phyloP scores from a whole-genome alignment of 2,113 vertebrate genomes.

The Microcebus tavaratra region DNA sequence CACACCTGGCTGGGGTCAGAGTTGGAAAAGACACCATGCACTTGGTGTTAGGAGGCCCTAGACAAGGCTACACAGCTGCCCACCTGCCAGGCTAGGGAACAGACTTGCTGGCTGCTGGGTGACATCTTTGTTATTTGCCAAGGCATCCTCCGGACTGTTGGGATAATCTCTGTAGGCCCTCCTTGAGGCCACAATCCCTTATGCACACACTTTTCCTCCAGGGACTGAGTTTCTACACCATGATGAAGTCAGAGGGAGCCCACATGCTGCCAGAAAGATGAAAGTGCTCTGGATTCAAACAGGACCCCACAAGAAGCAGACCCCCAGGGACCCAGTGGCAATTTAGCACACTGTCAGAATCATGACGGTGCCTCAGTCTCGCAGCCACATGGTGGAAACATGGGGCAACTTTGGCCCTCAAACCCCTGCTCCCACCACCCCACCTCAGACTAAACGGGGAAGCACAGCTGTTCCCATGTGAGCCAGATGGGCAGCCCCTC shows the following conservation, averaged over 20 bases:
- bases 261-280: rapidly evolving
- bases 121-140: neutral
- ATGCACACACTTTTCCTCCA: rapidly evolving
- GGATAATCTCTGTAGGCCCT: too few species aligned
- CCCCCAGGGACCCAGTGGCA: neutral
- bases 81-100: neutral
- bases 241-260: neutral
- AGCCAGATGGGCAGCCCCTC: neutral
- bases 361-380: neutral
- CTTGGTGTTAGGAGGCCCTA: neutral
- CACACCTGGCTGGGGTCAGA: too few species aligned
- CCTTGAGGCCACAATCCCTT: neutral
- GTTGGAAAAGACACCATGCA: neutral
- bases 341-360: neutral
- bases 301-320: neutral
- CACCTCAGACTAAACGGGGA: rapidly evolving
- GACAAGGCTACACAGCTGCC: neutral
- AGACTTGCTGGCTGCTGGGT: too few species aligned
- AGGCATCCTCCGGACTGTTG: neutral
- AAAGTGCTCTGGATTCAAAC: neutral
- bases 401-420: rapidly evolving
- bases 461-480: neutral
- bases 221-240: neutral
- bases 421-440: neutral
- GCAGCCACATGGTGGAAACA: rapidly evolving